Evolutionary conservation across 2,888 invertebrate genomes (phyloP), one percentile per base, ranked within the genome.

Genomic region (Octonoba sinensis): DNA sequence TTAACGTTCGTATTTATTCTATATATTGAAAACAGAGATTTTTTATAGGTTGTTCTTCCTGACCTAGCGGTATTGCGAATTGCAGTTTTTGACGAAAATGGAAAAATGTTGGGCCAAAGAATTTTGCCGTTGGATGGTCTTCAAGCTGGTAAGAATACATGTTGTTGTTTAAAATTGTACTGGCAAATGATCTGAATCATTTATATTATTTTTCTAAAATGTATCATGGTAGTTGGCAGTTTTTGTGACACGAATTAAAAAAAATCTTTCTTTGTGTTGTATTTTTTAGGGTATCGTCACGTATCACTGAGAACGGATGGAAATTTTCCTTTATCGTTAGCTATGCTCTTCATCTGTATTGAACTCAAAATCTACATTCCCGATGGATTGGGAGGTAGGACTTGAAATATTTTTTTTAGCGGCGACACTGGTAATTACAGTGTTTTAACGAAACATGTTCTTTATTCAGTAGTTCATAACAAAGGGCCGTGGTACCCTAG

Each of bases 291-390:
- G 57, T 99, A 98, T 90, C 91, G 99, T 0, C 99, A 99, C 89
- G 99, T 99, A 87, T 96, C 99, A 0, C 91, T 99, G 22, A 90
- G 99, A 84, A 99, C 99, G 0, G 99, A 99, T 88, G 98, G 99
- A 79, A 99, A 99, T 90, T 98, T 99, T 89, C 97, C 99, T 73
- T 95, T 99, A 94, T 97, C 99, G 0, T 91, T 99, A 87, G 98
- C 99, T 51, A 99, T 99, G 94, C 91, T 99, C 85, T 99, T 99
- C 91, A 99, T 99, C 88, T 96, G 98, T 89, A 97, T 99, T 87
- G 97, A 98, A 90, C 92, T 99, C 84, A 99, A 99, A 91, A 99
- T 99, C 87, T 99, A 99, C 90, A 98, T 99, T 86, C 99, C 99
- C 60, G 98, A 99, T 90, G 99, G 99, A 66, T 95, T 99, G 88